Base-by-base conservation (phyloP, 2,113 vertebrate genomes). In the Hyaena hyaena region DNA sequence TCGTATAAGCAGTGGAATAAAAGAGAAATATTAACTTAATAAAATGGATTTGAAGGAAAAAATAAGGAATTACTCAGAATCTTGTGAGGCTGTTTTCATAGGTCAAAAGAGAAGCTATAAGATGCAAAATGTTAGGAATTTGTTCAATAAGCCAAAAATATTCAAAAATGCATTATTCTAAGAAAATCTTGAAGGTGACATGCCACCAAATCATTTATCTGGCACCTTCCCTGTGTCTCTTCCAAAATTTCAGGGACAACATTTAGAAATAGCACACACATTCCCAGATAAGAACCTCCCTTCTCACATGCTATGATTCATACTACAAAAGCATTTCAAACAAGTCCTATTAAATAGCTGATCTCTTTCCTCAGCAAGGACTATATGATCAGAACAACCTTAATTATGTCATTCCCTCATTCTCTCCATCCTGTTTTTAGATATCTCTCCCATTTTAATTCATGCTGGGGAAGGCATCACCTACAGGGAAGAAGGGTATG, bases 381-480 rank as follows among this genome's bases (percentile, higher is more conserved):
- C 53, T 23, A 74, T 53, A 68, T 77, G 15, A 97, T 73, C 85
- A 90, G 95, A 95, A 2, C 96, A 71, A 88, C 73, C 35, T 45
- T 85, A 95, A 91, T 95, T 92, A 61, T 77, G 1, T 86, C 92
- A 87, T 91, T 92, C 66, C 48, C 23, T 48, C 21, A 94, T 81
- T 68, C 88, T 81, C 45, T 92, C 73, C 5, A 73, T 85, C 86
- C 66, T 76, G 4, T 8, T 89, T 96, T 12, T 71, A 69, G 95
- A 88, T 21, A 86, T 23, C 12, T 97, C 98, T 94, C 4, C 58
- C 76, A 96, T 93, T 98, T 94, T 87, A 31, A 0, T 63, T 43
- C 87, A 21, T 77, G 48, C 48, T 58, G 0, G 85, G 58, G 63
- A 94, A 71, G 28, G 11, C 8, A 4, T 90, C 92, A 71, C 45